phyloP scores from a whole-genome alignment of 2,797 vertebrate species.

The Syngnathus acus region DNA sequence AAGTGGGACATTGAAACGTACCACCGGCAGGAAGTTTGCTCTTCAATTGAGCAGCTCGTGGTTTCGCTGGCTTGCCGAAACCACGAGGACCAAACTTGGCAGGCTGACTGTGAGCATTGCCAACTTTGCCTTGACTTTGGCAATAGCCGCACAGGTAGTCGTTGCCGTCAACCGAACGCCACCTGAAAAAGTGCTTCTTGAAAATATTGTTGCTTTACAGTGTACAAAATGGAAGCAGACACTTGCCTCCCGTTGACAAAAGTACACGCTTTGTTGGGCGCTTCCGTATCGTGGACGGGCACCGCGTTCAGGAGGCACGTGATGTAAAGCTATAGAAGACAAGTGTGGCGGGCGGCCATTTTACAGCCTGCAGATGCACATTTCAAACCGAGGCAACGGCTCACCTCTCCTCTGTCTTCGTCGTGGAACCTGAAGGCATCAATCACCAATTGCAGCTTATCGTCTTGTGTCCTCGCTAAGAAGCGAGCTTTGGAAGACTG shows the following conservation, averaged over 20 bases:
- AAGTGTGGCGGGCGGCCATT: too few species aligned
- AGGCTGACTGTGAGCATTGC: background rate
- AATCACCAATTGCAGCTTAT: slow-evolving; percentile 47
- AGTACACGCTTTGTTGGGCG: slow-evolving; percentile 50
- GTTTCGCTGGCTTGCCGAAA: slow-evolving; percentile 9
- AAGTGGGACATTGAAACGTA: slow-evolving; percentile 2
- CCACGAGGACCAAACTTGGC: slow-evolving; percentile 27
- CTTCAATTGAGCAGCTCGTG: slow-evolving; percentile 11
- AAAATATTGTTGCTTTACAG: too few species aligned
- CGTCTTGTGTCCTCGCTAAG: slow-evolving; percentile 33
- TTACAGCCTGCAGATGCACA: background rate
- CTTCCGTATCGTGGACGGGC: slow-evolving; percentile 32
- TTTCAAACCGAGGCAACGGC: background rate
- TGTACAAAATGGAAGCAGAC: background rate
- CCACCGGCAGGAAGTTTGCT: slow-evolving; percentile 6
- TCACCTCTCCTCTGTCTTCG: slow-evolving; percentile 40
- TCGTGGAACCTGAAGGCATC: slow-evolving; percentile 59
- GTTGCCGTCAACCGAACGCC: slow-evolving; percentile 56
- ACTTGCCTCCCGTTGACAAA: slow-evolving; percentile 44
- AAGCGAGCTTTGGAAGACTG: slow-evolving; percentile 47
- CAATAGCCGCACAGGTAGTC: slow-evolving; percentile 56
- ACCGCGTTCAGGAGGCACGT: slow-evolving; percentile 52
- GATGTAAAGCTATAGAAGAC: slow-evolving; percentile 51
- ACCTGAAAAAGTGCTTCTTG: slow-evolving; percentile 28
- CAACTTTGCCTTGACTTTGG: slow-evolving; percentile 25